Conservation (phyloP, 2,113 vertebrate species). For the Cyphomyrus discorhynchus region DNA sequence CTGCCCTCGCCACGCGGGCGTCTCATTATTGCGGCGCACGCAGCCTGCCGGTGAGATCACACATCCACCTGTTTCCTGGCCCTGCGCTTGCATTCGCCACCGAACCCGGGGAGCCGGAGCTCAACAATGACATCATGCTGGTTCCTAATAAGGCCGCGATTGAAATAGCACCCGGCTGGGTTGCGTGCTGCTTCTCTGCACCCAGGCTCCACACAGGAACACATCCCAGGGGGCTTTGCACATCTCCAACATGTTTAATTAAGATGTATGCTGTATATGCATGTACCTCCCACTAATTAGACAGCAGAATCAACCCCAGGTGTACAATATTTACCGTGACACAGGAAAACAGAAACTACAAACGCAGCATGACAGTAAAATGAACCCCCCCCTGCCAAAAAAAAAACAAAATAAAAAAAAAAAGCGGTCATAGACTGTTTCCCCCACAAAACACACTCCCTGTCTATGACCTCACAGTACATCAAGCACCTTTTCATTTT, state of each 20-base stretch:
- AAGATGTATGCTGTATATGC: not conserved
- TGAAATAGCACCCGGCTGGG: not conserved
- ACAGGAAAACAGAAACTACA: not conserved
- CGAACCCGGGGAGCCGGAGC: not conserved
- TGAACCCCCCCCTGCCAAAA: not conserved
- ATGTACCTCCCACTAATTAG: conserved; percentile 5
- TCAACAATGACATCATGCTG: conserved; percentile 18
- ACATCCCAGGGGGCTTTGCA: not conserved
- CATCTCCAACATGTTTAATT: conserved; percentile 7
- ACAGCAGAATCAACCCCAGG: not conserved
- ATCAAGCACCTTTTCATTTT: not conserved
- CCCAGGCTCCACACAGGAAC: not conserved
- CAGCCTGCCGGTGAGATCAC: conserved; percentile 23
- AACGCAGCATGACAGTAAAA: not conserved
- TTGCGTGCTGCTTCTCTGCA: not conserved
- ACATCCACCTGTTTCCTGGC: conserved; percentile 14
- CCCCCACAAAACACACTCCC: not conserved
- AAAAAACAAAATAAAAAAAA: not conserved
- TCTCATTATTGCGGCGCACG: conserved; percentile 31
- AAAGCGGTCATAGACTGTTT: not conserved
- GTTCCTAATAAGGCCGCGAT: conserved; percentile 13
- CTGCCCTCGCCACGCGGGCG: conserved; percentile 7
- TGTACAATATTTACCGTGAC: conserved; percentile 2
- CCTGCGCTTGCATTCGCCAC: not conserved
- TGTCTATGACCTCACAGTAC: not conserved